phyloP scores from a whole-genome alignment of 1,140 invertebrate species.

The Heliconius congener region DNA sequence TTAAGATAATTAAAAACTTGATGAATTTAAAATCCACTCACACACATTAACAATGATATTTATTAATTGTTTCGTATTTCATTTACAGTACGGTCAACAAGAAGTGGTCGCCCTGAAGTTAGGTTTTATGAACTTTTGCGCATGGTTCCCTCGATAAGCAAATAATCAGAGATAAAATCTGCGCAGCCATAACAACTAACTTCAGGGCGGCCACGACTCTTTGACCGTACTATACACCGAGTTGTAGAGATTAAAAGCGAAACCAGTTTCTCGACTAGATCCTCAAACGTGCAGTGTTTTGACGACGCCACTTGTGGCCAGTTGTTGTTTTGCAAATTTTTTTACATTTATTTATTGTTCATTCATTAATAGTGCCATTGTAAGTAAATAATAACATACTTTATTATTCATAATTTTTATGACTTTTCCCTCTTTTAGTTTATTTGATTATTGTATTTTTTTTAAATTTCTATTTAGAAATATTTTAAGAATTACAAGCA shows the following conservation, averaged over 20 bases:
- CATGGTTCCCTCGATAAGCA: too few species aligned
- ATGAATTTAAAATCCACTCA: background rate
- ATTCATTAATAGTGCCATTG: background rate
- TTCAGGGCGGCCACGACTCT: too few species aligned
- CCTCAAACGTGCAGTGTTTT: slow-evolving; percentile 13
- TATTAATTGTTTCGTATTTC: slow-evolving; percentile 1
- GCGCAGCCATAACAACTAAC: too few species aligned
- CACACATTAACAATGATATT: background rate
- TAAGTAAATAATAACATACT: background rate
- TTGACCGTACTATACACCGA: too few species aligned
- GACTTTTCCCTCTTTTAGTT: background rate
- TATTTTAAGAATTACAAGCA: too few species aligned
- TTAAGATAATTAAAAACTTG: background rate
- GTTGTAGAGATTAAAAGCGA: slow-evolving; percentile 14
- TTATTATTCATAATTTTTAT: background rate
- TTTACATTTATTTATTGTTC: background rate
- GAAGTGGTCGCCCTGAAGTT: too few species aligned
- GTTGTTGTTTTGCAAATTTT: slow-evolving; percentile 17
- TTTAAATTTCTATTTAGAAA: too few species aligned
- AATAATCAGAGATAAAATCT: too few species aligned
- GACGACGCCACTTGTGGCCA: slow-evolving; percentile 16
- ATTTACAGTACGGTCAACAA: slow-evolving; percentile 18
- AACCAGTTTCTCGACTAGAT: slow-evolving; percentile 23
- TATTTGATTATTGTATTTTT: background rate
- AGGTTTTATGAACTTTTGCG: too few species aligned